phyloP scores from a whole-genome alignment of 1,140 invertebrate species.

The Diorhabda sublineata region DNA sequence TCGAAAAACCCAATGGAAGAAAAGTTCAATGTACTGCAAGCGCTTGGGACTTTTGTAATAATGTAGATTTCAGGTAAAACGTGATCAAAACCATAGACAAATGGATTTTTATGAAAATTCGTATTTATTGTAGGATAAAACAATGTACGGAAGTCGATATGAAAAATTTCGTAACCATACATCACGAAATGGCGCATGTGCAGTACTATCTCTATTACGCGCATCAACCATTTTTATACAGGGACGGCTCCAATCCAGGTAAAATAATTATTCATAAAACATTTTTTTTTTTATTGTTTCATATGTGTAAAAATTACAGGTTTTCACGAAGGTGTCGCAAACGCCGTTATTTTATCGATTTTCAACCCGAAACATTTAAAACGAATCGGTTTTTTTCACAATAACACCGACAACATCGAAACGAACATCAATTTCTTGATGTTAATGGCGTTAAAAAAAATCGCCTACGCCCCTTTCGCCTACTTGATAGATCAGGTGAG shows the following conservation, averaged over 20 bases:
- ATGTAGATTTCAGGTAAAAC: constrained; percentile 69
- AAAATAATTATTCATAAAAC: constrained; percentile 17
- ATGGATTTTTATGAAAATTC: neutral
- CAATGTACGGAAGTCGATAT: constrained; percentile 81
- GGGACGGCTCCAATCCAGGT: constrained; percentile 77
- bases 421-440: constrained; percentile 76
- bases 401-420: constrained; percentile 63
- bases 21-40: constrained; percentile 79
- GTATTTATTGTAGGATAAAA: constrained; percentile 66
- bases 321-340: constrained; percentile 87
- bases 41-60: constrained; percentile 85
- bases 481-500: constrained; percentile 68
- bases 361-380: constrained; percentile 70
- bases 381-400: constrained; percentile 66
- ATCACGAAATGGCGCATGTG: constrained; percentile 84
- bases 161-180: constrained; percentile 73
- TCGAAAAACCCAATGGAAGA: constrained; percentile 66
- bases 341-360: constrained; percentile 75
- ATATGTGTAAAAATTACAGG: constrained; percentile 50
- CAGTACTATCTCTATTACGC: constrained; percentile 81
- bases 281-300: neutral
- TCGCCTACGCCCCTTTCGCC: constrained; percentile 75
- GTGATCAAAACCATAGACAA: neutral
- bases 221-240: constrained; percentile 67
- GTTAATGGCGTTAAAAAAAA: constrained; percentile 75